phyloP scores from a whole-genome alignment of 2,113 vertebrate species.

The Microtus pennsylvanicus region DNA sequence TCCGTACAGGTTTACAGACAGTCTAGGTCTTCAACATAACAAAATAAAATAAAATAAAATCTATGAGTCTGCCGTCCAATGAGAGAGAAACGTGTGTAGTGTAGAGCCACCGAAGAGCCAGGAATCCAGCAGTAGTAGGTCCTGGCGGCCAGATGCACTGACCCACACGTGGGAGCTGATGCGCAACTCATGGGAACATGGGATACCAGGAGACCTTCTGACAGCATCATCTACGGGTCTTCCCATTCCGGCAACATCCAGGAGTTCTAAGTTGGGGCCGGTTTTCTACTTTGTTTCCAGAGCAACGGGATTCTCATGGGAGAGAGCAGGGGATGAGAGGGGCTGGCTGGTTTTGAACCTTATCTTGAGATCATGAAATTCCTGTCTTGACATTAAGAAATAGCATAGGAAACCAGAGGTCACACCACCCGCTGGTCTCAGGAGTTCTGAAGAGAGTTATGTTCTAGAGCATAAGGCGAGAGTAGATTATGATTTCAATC shows the following conservation, averaged over 20 bases:
- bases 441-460: conserved; percentile 63
- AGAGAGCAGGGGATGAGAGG: no score
- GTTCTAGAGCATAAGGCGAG: conserved; percentile 51
- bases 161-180: conserved; percentile 47
- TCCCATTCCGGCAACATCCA: conserved; percentile 36
- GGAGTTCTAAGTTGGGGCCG: background rate
- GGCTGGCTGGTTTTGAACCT: conserved; percentile 40
- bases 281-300: conserved; percentile 43
- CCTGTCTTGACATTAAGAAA: conserved; percentile 71
- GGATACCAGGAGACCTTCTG: conserved; percentile 38
- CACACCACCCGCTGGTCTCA: conserved; percentile 17
- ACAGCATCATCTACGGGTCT: conserved; percentile 57
- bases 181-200: background rate
- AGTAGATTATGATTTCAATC: conserved; percentile 51
- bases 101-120: background rate
- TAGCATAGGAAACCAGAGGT: conserved; percentile 49
- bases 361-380: conserved; percentile 51
- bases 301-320: conserved; percentile 50
- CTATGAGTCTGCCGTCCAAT: background rate
- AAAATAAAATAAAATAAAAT: background rate
- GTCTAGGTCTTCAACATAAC: background rate
- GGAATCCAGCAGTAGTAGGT: conserved; percentile 19
- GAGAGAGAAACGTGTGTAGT: background rate
- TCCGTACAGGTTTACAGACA: background rate
- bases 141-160: conserved; percentile 47